Evolutionary conservation across 2,888 invertebrate species (phyloP), one percentile per base, ranked within the genome.

Genomic region (Tetragnatha montana): DNA sequence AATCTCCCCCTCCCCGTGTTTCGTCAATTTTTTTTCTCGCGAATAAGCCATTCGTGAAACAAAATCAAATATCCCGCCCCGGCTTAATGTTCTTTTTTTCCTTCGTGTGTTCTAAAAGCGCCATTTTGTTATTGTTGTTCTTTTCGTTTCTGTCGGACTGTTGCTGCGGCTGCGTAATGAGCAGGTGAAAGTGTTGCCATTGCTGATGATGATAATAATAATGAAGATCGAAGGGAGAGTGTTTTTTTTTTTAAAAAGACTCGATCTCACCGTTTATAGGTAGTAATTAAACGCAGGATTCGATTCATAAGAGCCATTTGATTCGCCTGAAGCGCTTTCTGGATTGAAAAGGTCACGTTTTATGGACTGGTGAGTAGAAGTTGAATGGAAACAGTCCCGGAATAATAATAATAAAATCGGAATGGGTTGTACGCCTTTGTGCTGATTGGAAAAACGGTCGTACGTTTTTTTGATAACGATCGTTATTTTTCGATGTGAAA

Each of bases 11-110:
- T 19, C 19, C 21, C 21, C 75, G n/a, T 14, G n/a, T 17, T 60
- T 81, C 73, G 50, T 73, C 22, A 73, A 51, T 73, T 81, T 73
- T n/a, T 35, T 68, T 14, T 35, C 73, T 19, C 17, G 17, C 19
- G 22, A 80, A 22, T 73, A 80, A 80, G 79, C 80, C 71, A 86
- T 80, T 86, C 80, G 86, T 80, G 49, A 74, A 80, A 80, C 74
- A 79, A 86, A 86, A 86, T 86, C 73, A 71, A 86, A 86, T 86
- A 80, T 86, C 80, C 21, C 8, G 19, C 49, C 35, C n/a, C 47
- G 47, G 69, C 49, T 70, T 81, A 81, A 81, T 81, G 81, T 81
- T 81, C 49, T 17, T 73, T 35, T 73, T 73, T 73, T 73, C 21
- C 35, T 21, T 73, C 4, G 35, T 35, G 35, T 35, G 4, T 35